Evolutionary conservation across 2,888 invertebrate genomes (phyloP).

Genomic region (Drosophila parthenogenetica): DNA sequence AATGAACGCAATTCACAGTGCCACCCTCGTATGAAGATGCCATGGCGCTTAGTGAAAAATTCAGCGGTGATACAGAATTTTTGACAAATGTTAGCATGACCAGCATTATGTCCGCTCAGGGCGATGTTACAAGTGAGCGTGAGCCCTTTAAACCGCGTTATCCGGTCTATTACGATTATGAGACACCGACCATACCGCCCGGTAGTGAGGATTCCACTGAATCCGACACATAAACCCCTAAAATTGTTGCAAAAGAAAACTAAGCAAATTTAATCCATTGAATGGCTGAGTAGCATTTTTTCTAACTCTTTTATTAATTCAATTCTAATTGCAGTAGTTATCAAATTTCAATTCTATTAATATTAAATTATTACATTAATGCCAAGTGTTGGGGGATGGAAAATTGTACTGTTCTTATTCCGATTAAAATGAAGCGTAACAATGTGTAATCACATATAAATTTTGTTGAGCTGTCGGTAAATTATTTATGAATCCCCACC

Average conservation of each 20-base stretch:
- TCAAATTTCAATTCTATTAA: slow-evolving; percentile 27
- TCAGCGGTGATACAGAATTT: slow-evolving; percentile 83
- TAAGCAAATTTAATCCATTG: slow-evolving; percentile 42
- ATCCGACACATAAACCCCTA: slow-evolving; percentile 74
- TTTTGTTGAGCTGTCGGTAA: neutral
- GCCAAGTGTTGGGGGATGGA: slow-evolving; percentile 21
- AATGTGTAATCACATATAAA: neutral
- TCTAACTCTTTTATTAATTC: slow-evolving; percentile 58
- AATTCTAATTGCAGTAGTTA: slow-evolving; percentile 63
- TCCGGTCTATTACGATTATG: slow-evolving; percentile 84
- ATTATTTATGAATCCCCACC: too few relatives aligned
- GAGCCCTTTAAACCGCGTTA: slow-evolving; percentile 84
- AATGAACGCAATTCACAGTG: slow-evolving; percentile 62
- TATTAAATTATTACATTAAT: slow-evolving; percentile 1
- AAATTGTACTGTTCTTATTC: slow-evolving; percentile 19
- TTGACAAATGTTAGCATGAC: slow-evolving; percentile 83
- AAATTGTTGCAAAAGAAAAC: slow-evolving; percentile 47
- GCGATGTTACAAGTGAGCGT: slow-evolving; percentile 80
- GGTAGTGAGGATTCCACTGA: slow-evolving; percentile 84
- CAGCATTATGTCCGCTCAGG: slow-evolving; percentile 81
- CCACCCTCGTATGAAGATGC: slow-evolving; percentile 85
- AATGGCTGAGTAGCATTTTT: slow-evolving; percentile 80
- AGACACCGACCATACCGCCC: slow-evolving; percentile 85
- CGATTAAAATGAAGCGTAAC: slow-evolving; percentile 13
- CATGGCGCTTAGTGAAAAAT: slow-evolving; percentile 84